Conservation (phyloP, 2,888 invertebrate genomes). For the Celastrina argiolus region DNA sequence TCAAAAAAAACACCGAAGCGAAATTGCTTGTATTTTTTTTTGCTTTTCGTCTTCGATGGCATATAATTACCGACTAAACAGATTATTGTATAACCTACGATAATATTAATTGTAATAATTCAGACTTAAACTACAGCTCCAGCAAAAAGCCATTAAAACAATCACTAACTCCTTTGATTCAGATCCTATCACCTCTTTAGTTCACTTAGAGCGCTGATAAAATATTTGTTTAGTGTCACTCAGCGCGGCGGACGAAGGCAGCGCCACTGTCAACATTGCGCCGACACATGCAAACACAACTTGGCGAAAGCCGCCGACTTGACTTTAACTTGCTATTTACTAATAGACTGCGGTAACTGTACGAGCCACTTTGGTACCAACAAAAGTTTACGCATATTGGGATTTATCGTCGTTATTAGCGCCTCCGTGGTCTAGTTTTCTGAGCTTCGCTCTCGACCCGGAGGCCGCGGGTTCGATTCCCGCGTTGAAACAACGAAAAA, state of each 20-base stretch:
- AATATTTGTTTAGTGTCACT: slow-evolving; percentile 42
- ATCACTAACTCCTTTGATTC: slow-evolving; percentile 1
- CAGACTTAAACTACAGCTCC: not conserved
- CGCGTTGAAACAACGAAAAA: no score
- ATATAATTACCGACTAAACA: no score
- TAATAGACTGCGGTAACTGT: slow-evolving; percentile 46
- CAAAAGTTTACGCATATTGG: slow-evolving; percentile 30
- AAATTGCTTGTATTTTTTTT: no score
- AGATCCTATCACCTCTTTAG: slow-evolving; percentile 16
- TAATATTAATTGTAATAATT: no score
- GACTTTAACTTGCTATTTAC: slow-evolving; percentile 56
- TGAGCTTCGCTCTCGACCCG: no score
- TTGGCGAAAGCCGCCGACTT: slow-evolving; percentile 49
- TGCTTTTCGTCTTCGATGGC: no score
- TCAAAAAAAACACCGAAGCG: no score
- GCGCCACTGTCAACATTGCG: slow-evolving; percentile 39
- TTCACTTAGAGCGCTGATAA: slow-evolving; percentile 51
- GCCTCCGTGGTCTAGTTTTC: no score
- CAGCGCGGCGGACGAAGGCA: slow-evolving; percentile 30
- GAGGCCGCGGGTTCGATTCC: no score
- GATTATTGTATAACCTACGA: no score
- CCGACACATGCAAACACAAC: slow-evolving; percentile 52
- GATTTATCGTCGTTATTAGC: not conserved
- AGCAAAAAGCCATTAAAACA: not conserved
- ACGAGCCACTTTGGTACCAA: slow-evolving; percentile 47